A percentile compares a stretch with the other conserved stretches of the same genome.
These are phyloP conservation scores for Agrochola macilenta DNA, from an alignment of 2,888 invertebrate species.

Conservation along the genomic window DNA sequence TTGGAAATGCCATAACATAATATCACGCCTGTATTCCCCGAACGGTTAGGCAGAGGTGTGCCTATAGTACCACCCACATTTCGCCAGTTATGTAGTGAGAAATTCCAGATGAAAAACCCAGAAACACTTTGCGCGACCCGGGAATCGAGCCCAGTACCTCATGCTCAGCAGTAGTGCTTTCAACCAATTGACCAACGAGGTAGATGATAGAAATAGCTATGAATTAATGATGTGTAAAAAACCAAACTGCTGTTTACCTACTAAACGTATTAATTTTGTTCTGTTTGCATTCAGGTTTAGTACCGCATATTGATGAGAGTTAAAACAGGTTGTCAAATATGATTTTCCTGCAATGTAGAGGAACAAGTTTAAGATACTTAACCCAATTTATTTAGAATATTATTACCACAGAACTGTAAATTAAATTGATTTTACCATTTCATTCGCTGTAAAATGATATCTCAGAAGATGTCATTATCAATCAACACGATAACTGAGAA, in stretches of 20 bases:
- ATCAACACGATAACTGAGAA: conserved; percentile 4
- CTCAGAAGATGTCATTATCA: conserved; percentile 3
- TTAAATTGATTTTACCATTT: not conserved
- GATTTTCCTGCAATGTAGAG: conserved; percentile 10
- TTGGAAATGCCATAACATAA: not conserved
- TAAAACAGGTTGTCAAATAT: conserved; percentile 33
- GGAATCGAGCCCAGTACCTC: no score
- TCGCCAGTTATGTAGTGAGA: no score
- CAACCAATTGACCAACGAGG: no score
- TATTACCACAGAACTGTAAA: not conserved
- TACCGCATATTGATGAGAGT: conserved; percentile 23
- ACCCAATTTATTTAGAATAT: conserved; percentile 5
- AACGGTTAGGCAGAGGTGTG: no score
- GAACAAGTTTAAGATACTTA: conserved; percentile 36
- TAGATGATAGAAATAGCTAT: conserved; percentile 24
- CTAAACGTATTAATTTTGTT: conserved; percentile 7
- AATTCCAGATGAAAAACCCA: no score
- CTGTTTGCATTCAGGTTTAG: conserved; percentile 24
- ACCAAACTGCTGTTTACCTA: conserved; percentile 9
- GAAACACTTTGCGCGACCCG: no score
- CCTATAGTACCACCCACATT: no score
- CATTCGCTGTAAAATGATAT: conserved; percentile 10
- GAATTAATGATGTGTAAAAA: conserved; percentile 18
- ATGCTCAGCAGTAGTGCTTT: no score
- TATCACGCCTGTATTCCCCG: no score